Evolutionary conservation across 2,797 vertebrate species (phyloP).

Genomic region (Platyrinchus mystaceus): DNA sequence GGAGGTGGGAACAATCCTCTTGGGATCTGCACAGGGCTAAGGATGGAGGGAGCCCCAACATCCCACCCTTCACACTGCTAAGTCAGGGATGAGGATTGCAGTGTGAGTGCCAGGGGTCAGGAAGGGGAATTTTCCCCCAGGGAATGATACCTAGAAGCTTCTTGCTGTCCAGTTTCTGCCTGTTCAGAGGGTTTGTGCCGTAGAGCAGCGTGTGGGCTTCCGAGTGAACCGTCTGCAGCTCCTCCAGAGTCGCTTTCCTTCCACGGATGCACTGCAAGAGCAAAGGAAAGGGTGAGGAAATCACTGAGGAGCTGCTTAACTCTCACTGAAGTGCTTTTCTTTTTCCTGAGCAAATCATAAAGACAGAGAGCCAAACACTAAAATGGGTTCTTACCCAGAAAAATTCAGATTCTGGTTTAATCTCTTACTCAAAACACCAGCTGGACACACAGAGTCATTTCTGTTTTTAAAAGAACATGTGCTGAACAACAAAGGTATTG

Average conservation of each 20-base stretch:
- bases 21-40: neutral
- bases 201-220: slow-evolving; percentile 92
- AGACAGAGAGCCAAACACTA: neutral
- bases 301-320: neutral
- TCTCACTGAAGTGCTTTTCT: neutral
- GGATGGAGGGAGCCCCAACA: neutral
- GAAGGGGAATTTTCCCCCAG: neutral
- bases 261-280: slow-evolving; percentile 88
- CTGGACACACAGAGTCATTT: neutral
- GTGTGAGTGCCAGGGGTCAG: neutral
- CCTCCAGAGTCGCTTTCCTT: slow-evolving; percentile 93
- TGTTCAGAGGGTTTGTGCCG: slow-evolving; percentile 92
- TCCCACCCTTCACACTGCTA: too few species aligned
- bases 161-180: slow-evolving; percentile 97
- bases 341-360: neutral
- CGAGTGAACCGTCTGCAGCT: slow-evolving; percentile 93
- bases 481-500: neutral
- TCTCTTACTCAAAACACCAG: neutral
- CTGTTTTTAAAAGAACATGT: neutral
- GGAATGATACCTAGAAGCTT: slow-evolving; percentile 72
- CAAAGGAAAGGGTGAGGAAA: neutral
- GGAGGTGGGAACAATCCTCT: neutral
- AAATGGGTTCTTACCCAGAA: neutral
- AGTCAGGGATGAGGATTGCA: neutral
- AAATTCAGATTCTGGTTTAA: neutral